phyloP scores from a whole-genome alignment of 2,113 vertebrate species.

The Furnarius figulus region DNA sequence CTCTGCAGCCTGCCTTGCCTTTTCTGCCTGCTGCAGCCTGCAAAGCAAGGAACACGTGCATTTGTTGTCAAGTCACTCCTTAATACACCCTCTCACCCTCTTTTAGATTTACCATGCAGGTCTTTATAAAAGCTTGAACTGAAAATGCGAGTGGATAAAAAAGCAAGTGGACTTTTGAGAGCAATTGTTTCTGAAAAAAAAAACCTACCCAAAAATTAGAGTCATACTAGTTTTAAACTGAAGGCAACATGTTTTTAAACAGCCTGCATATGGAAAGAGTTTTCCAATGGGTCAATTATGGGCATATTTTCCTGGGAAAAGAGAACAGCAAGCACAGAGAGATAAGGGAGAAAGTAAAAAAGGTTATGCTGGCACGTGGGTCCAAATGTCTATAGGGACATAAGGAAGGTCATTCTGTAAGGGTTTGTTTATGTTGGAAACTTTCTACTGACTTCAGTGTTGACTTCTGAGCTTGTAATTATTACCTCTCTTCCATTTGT shows the following conservation, averaged over 20 bases:
- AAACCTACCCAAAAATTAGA: fast-evolving
- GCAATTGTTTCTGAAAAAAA: neutral
- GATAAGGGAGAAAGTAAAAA: neutral
- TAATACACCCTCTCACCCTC: neutral
- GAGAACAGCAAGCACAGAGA: neutral
- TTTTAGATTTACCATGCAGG: neutral
- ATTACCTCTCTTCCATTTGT: slow-evolving; percentile 89
- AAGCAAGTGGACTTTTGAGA: neutral
- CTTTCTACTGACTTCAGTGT: neutral
- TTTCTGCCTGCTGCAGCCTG: slow-evolving; percentile 86
- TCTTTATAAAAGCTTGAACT: neutral
- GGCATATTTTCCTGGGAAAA: neutral
- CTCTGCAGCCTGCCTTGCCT: slow-evolving; percentile 75
- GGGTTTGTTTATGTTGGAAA: neutral
- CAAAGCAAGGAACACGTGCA: neutral
- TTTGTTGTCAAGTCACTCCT: neutral
- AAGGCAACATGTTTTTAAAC: neutral
- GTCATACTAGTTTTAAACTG: neutral
- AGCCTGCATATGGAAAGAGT: neutral
- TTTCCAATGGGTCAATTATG: neutral
- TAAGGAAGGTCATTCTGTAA: neutral
- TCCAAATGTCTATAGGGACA: neutral
- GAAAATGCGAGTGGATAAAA: neutral
- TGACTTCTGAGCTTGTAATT: neutral
- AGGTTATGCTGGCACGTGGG: fast-evolving